These are phyloP conservation scores for Aix galericulata DNA, from an alignment of 2,113 vertebrate genomes.

Conservation along the genomic window DNA sequence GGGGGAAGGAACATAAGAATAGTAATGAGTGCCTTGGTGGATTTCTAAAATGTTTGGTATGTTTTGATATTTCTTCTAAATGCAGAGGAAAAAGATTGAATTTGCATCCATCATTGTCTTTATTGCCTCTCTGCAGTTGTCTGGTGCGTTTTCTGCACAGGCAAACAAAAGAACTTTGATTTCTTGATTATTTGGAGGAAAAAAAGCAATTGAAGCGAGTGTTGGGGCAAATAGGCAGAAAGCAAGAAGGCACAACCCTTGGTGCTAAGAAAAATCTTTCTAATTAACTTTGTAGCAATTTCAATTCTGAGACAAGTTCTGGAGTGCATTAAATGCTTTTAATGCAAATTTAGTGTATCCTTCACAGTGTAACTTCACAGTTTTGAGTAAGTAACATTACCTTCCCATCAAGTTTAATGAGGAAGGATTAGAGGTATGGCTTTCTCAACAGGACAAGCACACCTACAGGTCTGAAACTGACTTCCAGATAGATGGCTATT, in stretches of 20 bases:
- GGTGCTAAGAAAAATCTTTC: constrained; percentile 5
- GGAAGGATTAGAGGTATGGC: not conserved
- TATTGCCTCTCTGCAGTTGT: constrained; percentile 31
- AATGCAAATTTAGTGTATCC: not conserved
- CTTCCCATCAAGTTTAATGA: not conserved
- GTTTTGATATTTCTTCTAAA: constrained; percentile 6
- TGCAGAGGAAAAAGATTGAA: constrained; percentile 1
- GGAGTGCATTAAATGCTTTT: not conserved
- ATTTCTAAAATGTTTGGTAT: constrained; percentile 25
- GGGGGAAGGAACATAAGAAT: not conserved
- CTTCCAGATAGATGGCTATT: not conserved
- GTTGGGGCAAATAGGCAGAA: constrained; percentile 7
- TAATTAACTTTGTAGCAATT: constrained; percentile 30
- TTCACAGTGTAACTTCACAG: not conserved
- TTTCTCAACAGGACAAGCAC: not conserved
- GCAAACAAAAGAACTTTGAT: constrained; percentile 59
- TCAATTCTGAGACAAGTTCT: not conserved
- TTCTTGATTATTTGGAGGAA: constrained; percentile 38
- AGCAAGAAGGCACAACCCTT: not conserved
- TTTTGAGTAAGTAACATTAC: not conserved
- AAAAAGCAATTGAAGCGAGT: not conserved
- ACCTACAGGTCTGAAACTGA: not conserved
- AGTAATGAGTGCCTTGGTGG: not conserved
- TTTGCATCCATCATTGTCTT: constrained; percentile 60
- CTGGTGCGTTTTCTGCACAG: not conserved